These are phyloP conservation scores for Halichondria panicea DNA, from an alignment of 37 sponge, comb jelly and placozoan species.

Conservation along the genomic window DNA sequence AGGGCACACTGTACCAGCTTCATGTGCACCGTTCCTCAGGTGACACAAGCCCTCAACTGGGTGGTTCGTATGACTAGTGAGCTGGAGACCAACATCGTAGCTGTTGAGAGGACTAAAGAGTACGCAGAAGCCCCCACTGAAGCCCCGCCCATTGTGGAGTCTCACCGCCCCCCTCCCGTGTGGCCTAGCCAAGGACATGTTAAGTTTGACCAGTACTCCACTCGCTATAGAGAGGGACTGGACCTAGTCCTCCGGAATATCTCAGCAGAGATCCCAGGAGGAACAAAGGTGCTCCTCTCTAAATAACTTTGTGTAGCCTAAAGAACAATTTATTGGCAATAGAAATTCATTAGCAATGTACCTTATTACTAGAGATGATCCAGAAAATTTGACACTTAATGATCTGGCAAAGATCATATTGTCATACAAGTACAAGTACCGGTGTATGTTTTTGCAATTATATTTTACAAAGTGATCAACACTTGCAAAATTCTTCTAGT, in stretches of 20 bases:
- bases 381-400: no score
- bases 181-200: conserved; percentile 91
- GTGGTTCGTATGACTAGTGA: conserved; percentile 90
- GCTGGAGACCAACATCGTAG: conserved; percentile 92
- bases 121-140: conserved; percentile 83
- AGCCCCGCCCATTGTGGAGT: conserved; percentile 70
- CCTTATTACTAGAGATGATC: no score
- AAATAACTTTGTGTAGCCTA: no score
- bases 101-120: conserved; percentile 94
- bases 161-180: conserved; percentile 66
- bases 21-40: no score
- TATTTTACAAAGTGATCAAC: no score
- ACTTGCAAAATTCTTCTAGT: no score
- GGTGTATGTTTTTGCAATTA: no score
- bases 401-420: no score
- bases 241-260: conserved; percentile 89
- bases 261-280: conserved; percentile 67
- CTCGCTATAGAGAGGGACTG: conserved; percentile 89
- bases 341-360: no score
- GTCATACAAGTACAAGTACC: no score
- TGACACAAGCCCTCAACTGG: conserved; percentile 83
- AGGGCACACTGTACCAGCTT: no score
- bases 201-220: conserved; percentile 80
- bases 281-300: conserved; percentile 94
- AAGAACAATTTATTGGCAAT: no score